These are phyloP conservation scores for Agriopis aurantiaria DNA, from an alignment of 2,888 invertebrate species.

Conservation along the genomic window DNA sequence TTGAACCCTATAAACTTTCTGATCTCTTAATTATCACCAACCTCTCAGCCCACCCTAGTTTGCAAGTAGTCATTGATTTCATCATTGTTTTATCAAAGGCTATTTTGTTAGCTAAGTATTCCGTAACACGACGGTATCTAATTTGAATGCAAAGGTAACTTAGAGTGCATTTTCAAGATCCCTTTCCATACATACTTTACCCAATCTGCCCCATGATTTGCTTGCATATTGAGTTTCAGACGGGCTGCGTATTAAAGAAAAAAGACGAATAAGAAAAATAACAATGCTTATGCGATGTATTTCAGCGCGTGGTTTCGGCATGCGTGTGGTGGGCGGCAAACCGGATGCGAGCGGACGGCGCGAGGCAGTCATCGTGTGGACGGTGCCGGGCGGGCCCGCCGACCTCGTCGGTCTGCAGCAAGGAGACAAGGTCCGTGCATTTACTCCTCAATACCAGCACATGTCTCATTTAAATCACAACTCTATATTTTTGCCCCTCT, in stretches of 20 bases:
- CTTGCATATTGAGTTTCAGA: too few relatives aligned
- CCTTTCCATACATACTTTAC: not conserved
- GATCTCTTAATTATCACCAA: not conserved
- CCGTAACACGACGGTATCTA: not conserved
- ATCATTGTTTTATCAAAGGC: conserved; percentile 6
- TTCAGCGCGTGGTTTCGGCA: conserved; percentile 95
- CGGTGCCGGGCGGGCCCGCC: conserved; percentile 96
- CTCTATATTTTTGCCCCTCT: too few relatives aligned
- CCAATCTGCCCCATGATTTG: not conserved
- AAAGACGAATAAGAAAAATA: not conserved
- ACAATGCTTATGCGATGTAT: not conserved
- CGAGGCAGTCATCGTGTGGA: conserved; percentile 97
- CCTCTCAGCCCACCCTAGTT: not conserved
- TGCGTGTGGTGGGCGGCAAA: conserved; percentile 97
- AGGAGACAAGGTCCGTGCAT: conserved; percentile 92
- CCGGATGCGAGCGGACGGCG: conserved; percentile 94
- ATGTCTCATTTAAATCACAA: too few relatives aligned
- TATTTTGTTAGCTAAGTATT: conserved; percentile 1
- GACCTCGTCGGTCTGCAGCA: conserved; percentile 95
- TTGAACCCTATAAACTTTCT: conserved; percentile 3
- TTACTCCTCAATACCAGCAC: not conserved
- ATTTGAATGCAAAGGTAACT: not conserved
- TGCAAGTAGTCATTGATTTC: conserved; percentile 9
- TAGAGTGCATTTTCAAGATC: not conserved
- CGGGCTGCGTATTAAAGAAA: too few relatives aligned